These are phyloP conservation scores for Malurus melanocephalus DNA, from an alignment of 2,113 vertebrate genomes.

Conservation along the genomic window DNA sequence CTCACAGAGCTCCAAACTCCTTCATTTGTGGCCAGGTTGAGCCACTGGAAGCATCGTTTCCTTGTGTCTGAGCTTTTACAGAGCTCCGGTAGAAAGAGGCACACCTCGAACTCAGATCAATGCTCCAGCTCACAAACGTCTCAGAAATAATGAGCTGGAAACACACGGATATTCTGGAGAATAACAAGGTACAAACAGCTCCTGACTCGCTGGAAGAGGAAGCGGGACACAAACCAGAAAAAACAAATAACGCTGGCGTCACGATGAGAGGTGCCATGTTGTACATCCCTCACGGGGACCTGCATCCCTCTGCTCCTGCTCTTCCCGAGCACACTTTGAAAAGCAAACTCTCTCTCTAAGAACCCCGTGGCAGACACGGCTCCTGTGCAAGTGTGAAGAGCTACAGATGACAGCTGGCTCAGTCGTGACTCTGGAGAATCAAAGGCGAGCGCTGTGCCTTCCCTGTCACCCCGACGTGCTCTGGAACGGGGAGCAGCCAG, in stretches of 20 bases:
- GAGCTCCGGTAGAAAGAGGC: neutral
- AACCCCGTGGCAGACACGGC: neutral
- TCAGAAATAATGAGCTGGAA: slow-evolving; percentile 39
- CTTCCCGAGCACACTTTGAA: neutral
- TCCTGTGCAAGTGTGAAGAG: neutral
- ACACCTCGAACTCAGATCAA: slow-evolving; percentile 13
- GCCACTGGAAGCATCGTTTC: neutral
- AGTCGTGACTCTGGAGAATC: neutral
- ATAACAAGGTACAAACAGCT: neutral
- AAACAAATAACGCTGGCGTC: neutral
- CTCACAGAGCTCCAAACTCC: neutral
- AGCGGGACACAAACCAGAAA: neutral
- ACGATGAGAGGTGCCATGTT: neutral
- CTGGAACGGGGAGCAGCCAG: neutral
- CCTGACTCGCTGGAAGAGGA: neutral
- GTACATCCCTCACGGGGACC: neutral
- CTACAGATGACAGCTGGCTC: neutral
- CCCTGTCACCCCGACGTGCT: neutral
- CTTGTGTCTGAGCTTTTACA: neutral
- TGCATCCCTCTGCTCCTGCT: neutral
- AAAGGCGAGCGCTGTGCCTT: neutral
- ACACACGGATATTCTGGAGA: neutral
- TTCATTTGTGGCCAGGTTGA: neutral
- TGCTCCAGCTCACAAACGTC: neutral
- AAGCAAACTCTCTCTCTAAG: neutral